Evolutionary conservation across 2,888 invertebrate species (phyloP).

Genomic region (Bellardia bayeri): DNA sequence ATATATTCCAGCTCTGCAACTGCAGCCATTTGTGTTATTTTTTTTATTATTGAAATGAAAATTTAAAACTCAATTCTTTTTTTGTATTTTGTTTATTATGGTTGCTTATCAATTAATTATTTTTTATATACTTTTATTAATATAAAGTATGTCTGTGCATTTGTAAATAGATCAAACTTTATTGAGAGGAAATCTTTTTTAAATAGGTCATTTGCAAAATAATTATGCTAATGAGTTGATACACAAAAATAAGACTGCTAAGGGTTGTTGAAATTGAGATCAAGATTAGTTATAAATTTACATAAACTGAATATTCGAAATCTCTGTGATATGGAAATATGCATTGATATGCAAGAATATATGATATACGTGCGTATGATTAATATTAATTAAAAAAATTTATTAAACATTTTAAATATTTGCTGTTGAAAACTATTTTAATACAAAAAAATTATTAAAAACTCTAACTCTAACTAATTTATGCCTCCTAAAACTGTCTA

Average conservation of each 20-base stretch:
- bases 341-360: too few species aligned
- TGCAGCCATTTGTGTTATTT: slow-evolving; percentile 20
- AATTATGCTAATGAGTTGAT: not conserved
- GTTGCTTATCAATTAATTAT: slow-evolving; percentile 65
- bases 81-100: slow-evolving; percentile 38
- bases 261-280: not conserved
- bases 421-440: too few species aligned
- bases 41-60: slow-evolving; percentile 32
- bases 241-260: not conserved
- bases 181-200: slow-evolving; percentile 3
- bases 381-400: too few species aligned
- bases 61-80: not conserved
- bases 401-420: too few species aligned
- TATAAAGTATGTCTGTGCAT: not conserved
- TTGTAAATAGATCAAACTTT: not conserved
- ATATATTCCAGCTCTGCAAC: not conserved
- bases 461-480: too few species aligned
- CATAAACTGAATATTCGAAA: too few species aligned
- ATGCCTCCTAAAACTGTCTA: too few species aligned
- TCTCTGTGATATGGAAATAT: too few species aligned
- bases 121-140: slow-evolving; percentile 9
- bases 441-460: too few species aligned
- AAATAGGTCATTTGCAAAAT: slow-evolving; percentile 14
- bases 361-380: too few species aligned
- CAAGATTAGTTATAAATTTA: not conserved